Base-by-base conservation (phyloP, 2,888 invertebrate species). In the Fissipunctia ypsillon region DNA sequence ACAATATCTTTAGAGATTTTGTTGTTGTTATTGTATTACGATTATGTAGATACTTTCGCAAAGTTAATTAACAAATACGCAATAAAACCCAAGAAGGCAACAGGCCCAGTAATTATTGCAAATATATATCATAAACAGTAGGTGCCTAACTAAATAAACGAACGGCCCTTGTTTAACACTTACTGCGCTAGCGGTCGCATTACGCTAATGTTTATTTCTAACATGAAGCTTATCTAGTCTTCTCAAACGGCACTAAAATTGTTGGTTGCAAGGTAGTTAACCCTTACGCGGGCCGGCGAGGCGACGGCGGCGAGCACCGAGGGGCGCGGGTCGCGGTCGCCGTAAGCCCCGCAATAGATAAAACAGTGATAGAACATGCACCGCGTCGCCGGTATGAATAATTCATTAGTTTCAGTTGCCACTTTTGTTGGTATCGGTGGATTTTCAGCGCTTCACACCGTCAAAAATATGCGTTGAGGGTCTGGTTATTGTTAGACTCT, bases 341-440 rank as follows among this genome's bases (percentile, higher is more conserved):
- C 90, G 92, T 91, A 90, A 93, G 93, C 92, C 94, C 93, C 96
- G 93, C 96, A 95, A 96, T 96, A 96, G 96, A 96, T 96, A 96
- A 96, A 96, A 96, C 96, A 96, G 96, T 95, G 96, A 96, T 96
- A 96, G 96, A 96, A 96, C 96, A 96, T 96, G 96, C 96, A 95
- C 96, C 95, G 95, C 94, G 92, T 94, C 95, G 94, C 93, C 92
- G 93, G 88, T 91, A 95, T 96, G 96, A 96, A 96, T 96, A 94
- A 96, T 96, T 96, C 96, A 96, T 96, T 94, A 96, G 96, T 94
- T 95, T 95, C 96, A 94, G 95, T 96, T 96, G 95, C 96, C 95
- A 96, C 96, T 96, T 95, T 95, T 95, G 96, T 95, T 94, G 93
- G 94, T 95, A 96, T 96, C 96, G 95, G 94, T 94, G 95, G 95